Conservation (phyloP, 2,888 invertebrate genomes). For the Pyrrhosoma nymphula region DNA sequence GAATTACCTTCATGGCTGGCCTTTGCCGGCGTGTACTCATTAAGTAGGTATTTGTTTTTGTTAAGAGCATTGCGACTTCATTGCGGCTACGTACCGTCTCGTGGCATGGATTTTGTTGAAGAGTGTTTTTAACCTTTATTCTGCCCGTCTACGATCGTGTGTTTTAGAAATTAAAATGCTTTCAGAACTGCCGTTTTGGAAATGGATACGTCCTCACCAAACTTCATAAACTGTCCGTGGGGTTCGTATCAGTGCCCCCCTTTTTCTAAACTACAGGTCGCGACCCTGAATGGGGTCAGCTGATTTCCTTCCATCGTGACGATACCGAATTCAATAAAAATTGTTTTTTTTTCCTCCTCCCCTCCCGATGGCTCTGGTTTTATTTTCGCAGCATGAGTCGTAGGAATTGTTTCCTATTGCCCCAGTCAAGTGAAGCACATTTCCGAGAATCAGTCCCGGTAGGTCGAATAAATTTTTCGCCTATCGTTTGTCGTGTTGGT, state of each 20-base stretch:
- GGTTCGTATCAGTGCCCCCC: background rate
- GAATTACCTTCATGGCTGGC: no score
- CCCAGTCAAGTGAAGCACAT: background rate
- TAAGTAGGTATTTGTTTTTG: no score
- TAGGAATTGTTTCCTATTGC: background rate
- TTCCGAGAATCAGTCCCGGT: background rate
- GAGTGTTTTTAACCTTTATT: no score
- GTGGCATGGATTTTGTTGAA: no score
- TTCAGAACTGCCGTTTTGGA: no score
- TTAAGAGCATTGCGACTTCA: no score
- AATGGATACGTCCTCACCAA: background rate
- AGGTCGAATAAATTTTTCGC: background rate
- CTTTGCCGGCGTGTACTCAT: no score
- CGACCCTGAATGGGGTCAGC: constrained; percentile 38
- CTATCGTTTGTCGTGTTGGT: background rate
- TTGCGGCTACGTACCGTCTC: no score
- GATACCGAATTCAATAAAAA: constrained; percentile 1
- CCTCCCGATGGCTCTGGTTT: background rate
- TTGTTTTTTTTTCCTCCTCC: background rate
- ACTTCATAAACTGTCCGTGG: background rate
- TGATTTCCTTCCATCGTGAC: constrained; percentile 17
- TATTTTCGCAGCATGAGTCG: background rate
- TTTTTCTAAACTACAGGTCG: background rate
- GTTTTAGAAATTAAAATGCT: no score
- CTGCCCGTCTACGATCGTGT: no score